A percentile compares a stretch with the other conserved stretches of the same genome.
Conservation (phyloP, 2,797 vertebrate genomes). For the Otus scops region DNA sequence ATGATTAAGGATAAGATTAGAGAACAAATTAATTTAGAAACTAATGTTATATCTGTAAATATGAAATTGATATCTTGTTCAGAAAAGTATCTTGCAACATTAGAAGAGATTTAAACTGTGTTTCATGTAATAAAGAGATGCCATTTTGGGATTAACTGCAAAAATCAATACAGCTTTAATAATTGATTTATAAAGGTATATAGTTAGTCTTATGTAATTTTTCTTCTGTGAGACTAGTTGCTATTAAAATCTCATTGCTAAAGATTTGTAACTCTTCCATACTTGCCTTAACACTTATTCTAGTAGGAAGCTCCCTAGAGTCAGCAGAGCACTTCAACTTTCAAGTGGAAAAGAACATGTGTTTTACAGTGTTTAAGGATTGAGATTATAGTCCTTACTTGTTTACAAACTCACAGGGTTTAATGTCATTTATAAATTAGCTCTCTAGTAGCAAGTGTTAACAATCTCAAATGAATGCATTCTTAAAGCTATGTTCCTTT, state of each 20-base stretch:
- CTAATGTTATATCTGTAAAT: not conserved
- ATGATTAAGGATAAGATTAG: not conserved
- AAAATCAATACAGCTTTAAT: not conserved
- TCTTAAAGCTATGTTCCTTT: not conserved
- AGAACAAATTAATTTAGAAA: not conserved
- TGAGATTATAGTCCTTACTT: conserved; percentile 15
- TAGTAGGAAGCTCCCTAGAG: not conserved
- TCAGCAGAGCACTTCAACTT: conserved; percentile 23
- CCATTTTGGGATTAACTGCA: not conserved
- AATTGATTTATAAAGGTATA: not conserved
- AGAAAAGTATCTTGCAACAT: not conserved
- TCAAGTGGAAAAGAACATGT: conserved; percentile 48
- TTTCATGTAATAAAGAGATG: not conserved
- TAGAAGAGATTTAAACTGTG: not conserved
- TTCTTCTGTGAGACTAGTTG: not conserved
- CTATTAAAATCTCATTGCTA: not conserved
- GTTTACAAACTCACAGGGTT: conserved; percentile 50
- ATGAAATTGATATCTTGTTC: not conserved
- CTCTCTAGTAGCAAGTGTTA: not conserved
- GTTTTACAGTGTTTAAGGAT: conserved; percentile 37
- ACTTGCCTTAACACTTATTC: not conserved
- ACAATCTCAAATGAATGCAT: not conserved
- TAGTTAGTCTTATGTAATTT: not conserved
- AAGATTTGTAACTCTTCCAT: not conserved
- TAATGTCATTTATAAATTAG: conserved; percentile 24